Evolutionary conservation across 2,113 vertebrate species (phyloP).

Genomic region (Bubo blakistoni): DNA sequence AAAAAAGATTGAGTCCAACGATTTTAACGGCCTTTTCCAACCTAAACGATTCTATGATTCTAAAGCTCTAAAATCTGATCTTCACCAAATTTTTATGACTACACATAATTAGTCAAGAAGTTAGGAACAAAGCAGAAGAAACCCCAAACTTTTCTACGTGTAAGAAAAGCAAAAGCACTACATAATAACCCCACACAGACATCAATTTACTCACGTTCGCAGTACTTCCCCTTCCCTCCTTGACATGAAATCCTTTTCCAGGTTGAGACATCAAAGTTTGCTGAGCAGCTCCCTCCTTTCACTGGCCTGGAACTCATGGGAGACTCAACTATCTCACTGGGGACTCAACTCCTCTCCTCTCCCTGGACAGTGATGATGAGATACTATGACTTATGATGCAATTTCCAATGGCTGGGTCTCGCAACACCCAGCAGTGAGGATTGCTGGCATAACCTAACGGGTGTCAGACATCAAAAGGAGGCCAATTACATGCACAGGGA

Average conservation of each 20-base stretch:
- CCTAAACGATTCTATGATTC: not conserved
- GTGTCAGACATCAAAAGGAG: not conserved
- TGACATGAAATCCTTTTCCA: not conserved
- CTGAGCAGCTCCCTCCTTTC: not conserved
- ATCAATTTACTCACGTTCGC: slow-evolving; percentile 20
- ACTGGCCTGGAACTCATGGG: not conserved
- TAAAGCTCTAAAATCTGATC: not conserved
- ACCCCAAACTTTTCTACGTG: not conserved
- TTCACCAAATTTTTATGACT: not conserved
- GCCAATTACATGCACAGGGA: not conserved
- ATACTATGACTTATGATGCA: not conserved
- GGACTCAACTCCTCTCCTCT: not conserved
- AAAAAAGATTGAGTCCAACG: too few species aligned
- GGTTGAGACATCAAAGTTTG: not conserved
- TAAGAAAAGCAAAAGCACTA: not conserved
- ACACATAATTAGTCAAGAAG: not conserved
- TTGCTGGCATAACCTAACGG: not conserved
- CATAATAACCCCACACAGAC: not conserved
- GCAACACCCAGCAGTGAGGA: not conserved
- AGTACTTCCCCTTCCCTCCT: slow-evolving; percentile 12
- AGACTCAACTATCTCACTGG: not conserved
- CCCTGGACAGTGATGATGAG: not conserved
- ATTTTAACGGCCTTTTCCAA: not conserved
- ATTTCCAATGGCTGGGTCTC: not conserved
- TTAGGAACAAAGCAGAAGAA: not conserved